Base-by-base conservation (phyloP, 2,113 vertebrate genomes). In the Regulus satrapa region DNA sequence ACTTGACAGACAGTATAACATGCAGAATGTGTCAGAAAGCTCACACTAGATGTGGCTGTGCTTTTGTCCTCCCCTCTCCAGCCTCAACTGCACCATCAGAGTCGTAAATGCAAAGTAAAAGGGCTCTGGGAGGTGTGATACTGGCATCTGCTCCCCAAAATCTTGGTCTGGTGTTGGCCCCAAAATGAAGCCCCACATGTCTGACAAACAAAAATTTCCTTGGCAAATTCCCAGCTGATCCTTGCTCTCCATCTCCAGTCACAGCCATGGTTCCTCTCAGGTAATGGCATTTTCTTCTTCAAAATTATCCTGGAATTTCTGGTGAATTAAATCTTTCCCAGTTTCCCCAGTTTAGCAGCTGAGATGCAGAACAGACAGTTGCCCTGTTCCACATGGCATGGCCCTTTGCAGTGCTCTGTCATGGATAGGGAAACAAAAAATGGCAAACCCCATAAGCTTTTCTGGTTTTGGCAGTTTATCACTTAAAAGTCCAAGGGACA, bases 371-470 rank as follows among this genome's bases (percentile, higher is more conserved):
- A 66, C 56, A 68, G 48, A 7, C 18, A 4, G 2, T 8, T 56
- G 14, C 41, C 18, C 19, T 4, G 0, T 31, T 40, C 8, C 0
- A 0, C 2, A 2, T 5, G 10, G 20, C 16, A 13, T 40, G 49
- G n/a, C 16, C 14, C 58, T 76, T 76, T 73, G 46, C n/a, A 24
- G 24, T 17, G 8, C 23, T 77, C 29, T 93, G 74, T 31, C 16
- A 2, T 32, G 38, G 28, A 59, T 28, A 36, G n/a, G 10, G 49
- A 48, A 23, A 26, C 19, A 76, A 62, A 88, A 86, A 61, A 3
- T n/a, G 2, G 7, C 49, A 83, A 81, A 66, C 8, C 8, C 14
- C 6, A 6, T 6, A 3, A 12, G 7, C 0, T 10, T 43, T 20
- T 7, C 45, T 32, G 36, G 21, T 40, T 24, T 19, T 8, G 16